Evolutionary conservation across 1,140 invertebrate genomes (phyloP), one percentile per base, ranked within the genome.

Genomic region (Caenorhabditis remanei): DNA sequence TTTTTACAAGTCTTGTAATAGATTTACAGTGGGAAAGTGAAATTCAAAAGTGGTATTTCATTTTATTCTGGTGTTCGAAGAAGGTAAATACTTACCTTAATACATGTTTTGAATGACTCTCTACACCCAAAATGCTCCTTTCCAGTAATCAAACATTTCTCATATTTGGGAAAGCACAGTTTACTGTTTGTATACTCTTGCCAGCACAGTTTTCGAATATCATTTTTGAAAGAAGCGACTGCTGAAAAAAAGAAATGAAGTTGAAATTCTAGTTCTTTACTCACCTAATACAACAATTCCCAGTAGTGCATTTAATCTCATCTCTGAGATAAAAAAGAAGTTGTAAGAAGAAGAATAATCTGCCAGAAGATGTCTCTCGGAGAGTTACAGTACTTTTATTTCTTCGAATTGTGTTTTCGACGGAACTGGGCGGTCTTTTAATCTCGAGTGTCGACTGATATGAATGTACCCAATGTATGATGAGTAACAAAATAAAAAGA

Each of bases 141-240:
- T 32, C 61, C 61, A 24, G 61, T 21, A 11, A 63, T 32, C 21
- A 63, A 11, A 32, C 61, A 63, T 63, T 63, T 63, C 24, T 63
- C 61, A 11, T 63, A 63, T 32, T 63, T 32, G 21, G 61, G 61
- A 21, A 63, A 63, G 14, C 61, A 63, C 24, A 63, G 24, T 40
- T 63, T 63, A 11, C n/a, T 63, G 8, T 63, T 63, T 13, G 61
- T 32, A 11, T 9, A 63, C 61, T 63, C 61, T 11, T 63, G 19
- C 61, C 61, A 63, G 40, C 61, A 63, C 21, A 63, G 14, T 40
- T 63, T 63, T 11, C 61, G 61, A 8, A 63, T 63, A 32, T 63
- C 61, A 11, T 63, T 63, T 13, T 63, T 63, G 61, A 63, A 63
- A 32, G 21, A 24, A 14, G 61, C 61, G 14, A 63, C 61, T 2